Evolutionary conservation across 2,113 vertebrate species (phyloP).

Genomic region (Pontoporia blainvillei): DNA sequence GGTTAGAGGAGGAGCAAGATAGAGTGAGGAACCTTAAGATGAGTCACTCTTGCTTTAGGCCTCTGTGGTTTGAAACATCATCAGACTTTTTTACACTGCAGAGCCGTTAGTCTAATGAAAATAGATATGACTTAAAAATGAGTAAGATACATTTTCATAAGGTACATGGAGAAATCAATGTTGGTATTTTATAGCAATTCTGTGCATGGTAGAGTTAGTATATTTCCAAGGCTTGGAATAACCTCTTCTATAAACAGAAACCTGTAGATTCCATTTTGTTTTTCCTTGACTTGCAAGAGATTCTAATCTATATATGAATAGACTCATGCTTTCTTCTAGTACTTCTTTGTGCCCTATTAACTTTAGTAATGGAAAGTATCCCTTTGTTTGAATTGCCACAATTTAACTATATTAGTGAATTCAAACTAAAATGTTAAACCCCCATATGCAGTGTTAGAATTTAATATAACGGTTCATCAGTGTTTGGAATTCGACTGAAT

Average conservation of each 20-base stretch:
- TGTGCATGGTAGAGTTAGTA: background rate
- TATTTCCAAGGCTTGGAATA: background rate
- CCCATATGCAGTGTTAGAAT: conserved; percentile 46
- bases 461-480: conserved; percentile 53
- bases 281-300: background rate
- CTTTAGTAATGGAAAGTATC: conserved; percentile 41
- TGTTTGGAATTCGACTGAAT: conserved; percentile 61
- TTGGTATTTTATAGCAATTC: background rate
- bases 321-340: conserved; percentile 18
- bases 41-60: background rate
- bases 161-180: background rate
- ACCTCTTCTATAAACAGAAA: background rate
- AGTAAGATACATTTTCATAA: background rate
- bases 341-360: conserved; percentile 52
- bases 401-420: conserved; percentile 51
- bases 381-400: conserved; percentile 56
- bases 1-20: background rate
- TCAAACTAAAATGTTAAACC: conserved; percentile 64
- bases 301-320: background rate
- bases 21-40: background rate
- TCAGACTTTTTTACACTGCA: background rate
- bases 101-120: conserved; percentile 14
- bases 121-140: background rate
- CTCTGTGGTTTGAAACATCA: background rate
- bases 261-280: conserved; percentile 9